phyloP scores from a whole-genome alignment of 1,140 invertebrate species.

The Battus philenor region DNA sequence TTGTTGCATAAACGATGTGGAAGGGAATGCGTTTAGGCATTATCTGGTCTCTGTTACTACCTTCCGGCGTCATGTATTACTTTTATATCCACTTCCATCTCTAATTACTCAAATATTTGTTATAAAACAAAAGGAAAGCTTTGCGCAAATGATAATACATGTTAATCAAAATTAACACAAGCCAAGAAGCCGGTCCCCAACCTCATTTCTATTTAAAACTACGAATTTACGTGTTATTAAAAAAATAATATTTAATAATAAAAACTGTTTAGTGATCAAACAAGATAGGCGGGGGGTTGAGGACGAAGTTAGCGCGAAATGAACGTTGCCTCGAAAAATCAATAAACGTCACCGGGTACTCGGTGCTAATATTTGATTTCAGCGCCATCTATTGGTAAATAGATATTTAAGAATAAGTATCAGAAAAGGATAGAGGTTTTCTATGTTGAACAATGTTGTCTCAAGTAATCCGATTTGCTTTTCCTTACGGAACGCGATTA shows the following conservation, averaged over 20 bases:
- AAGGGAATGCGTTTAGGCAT: slow-evolving; percentile 74
- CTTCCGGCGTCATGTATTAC: slow-evolving; percentile 35
- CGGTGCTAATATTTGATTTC: too few relatives aligned
- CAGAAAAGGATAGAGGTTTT: too few relatives aligned
- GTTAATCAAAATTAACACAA: slow-evolving; percentile 7
- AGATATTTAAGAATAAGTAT: too few relatives aligned
- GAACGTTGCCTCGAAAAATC: not conserved
- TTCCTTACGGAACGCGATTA: too few relatives aligned
- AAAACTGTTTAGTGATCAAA: slow-evolving; percentile 26
- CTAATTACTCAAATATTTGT: slow-evolving; percentile 22
- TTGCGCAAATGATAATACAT: slow-evolving; percentile 16
- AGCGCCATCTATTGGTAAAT: not conserved
- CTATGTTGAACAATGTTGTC: too few relatives aligned
- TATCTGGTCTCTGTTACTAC: slow-evolving; percentile 36
- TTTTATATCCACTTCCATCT: slow-evolving; percentile 36
- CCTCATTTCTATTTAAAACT: slow-evolving; percentile 25
- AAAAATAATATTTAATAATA: slow-evolving; percentile 17
- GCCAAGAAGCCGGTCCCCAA: slow-evolving; percentile 2
- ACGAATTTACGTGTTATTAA: slow-evolving; percentile 6
- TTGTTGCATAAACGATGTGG: slow-evolving; percentile 74
- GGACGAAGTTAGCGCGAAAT: slow-evolving; percentile 5
- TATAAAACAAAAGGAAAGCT: slow-evolving; percentile 3
- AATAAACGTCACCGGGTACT: slow-evolving; percentile 3
- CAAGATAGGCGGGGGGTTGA: slow-evolving; percentile 16
- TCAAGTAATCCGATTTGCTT: too few relatives aligned